Conservation (phyloP, 2,113 vertebrate genomes). For the Progne subis region DNA sequence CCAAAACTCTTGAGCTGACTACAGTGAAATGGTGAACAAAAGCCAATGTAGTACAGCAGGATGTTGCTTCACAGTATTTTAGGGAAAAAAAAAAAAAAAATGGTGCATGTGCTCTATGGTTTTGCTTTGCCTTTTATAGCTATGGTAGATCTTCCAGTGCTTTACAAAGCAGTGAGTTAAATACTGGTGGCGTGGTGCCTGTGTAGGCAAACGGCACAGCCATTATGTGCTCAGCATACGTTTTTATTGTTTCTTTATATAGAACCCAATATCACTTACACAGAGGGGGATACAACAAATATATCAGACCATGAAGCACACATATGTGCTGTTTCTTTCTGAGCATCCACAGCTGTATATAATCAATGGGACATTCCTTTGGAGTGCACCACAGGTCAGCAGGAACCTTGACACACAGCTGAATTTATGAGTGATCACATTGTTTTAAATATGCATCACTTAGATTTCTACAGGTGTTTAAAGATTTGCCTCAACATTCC, state of each 20-base stretch:
- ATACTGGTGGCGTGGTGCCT: background rate
- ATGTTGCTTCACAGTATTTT: background rate
- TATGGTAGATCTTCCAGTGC: background rate
- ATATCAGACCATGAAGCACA: conserved; percentile 38
- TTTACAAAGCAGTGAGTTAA: background rate
- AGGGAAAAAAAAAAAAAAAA: background rate
- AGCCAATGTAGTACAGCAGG: background rate
- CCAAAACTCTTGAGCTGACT: background rate
- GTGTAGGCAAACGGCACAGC: background rate
- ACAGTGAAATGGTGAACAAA: background rate
- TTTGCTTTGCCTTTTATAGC: background rate
- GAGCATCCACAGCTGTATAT: conserved; percentile 52
- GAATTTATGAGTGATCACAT: conserved; percentile 60
- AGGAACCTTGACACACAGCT: conserved; percentile 65
- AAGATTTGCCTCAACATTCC: background rate
- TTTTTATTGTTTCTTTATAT: conserved; percentile 32
- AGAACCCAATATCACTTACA: conserved; percentile 47
- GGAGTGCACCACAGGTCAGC: conserved; percentile 60
- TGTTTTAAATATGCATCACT: conserved; percentile 69
- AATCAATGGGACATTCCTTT: conserved; percentile 54
- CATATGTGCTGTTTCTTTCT: conserved; percentile 40
- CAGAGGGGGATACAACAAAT: conserved; percentile 31
- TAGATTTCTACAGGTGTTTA: conserved; percentile 72
- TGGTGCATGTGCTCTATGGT: background rate
- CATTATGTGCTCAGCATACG: conserved; percentile 13